Evolutionary conservation across 1,140 invertebrate species (phyloP), one percentile per base, ranked within the genome.

Genomic region (Littorina saxatilis): DNA sequence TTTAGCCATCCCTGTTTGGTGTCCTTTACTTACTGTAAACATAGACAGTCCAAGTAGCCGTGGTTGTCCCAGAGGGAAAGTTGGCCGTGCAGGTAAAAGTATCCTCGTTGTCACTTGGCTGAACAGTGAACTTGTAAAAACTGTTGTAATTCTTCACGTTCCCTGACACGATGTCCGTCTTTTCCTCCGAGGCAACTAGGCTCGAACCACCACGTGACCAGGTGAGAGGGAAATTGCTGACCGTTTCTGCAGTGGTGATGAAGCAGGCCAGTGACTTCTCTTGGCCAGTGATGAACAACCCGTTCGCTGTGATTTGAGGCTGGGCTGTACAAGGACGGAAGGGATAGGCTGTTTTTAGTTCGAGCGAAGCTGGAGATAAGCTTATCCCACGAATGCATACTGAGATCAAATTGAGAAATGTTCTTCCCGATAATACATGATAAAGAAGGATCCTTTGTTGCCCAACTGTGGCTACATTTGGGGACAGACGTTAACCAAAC

Each of bases 241-340:
- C 9, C 4, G 40, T 73, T 29, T 73, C 70, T 29, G 70, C 39
- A 11, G 40, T 39, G 40, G n/a, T 50, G 70, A 73, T 50, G 70
- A 50, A 73, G 27, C 70, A 73, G 40, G 27, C 39, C 23, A 73
- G 4, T 23, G 70, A 50, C 40, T 73, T 73, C 40, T 47, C 40
- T n/a, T 27, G 5, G 7, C 70, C 70, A 39, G 50, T 43, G 29
- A 73, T 35, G 27, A 73, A 73, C 70, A 47, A 13, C 4, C 70
- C 70, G 70, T 47, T 52, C 4, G 40, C 70, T 11, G 27, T 39
- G 70, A 73, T 73, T 23, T 9, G 9, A n/a, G 70, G 40, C 43
- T 73, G 40, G 2, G 40, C 70, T 73, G 70, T 50, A n/a, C n/a
- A n/a, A n/a, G n/a, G n/a, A n/a, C n/a, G n/a, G n/a, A n/a, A n/a